Percentiles rank a stretch among this genome's conserved stretches.
These are phyloP conservation scores for Antennarius striatus DNA, from an alignment of 2,113 vertebrate species.

Conservation along the genomic window DNA sequence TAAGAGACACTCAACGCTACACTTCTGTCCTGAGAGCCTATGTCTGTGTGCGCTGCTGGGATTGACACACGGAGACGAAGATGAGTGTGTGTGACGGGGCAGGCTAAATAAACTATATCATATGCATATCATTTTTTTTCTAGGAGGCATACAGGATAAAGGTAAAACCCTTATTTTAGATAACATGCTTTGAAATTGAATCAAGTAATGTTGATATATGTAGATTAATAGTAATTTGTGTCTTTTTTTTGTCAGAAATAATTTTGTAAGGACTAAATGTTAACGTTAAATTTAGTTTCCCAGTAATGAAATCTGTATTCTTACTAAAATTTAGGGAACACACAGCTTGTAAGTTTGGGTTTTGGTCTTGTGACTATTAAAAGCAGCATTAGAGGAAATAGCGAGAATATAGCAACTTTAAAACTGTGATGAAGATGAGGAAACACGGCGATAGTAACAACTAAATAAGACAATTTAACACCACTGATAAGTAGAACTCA, in stretches of 20 bases:
- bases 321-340: too few relatives aligned
- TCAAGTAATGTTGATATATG: too few relatives aligned
- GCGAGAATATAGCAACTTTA: too few relatives aligned
- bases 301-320: too few relatives aligned
- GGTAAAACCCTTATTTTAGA: neutral
- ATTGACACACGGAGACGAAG: constrained; percentile 20
- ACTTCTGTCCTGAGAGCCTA: constrained; percentile 48
- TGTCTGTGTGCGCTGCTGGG: constrained; percentile 30
- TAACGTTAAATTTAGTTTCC: too few relatives aligned
- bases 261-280: too few relatives aligned
- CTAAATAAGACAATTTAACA: constrained; percentile 6
- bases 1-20: constrained; percentile 80
- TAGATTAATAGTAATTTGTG: too few relatives aligned
- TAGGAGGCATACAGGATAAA: neutral
- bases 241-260: too few relatives aligned
- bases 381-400: too few relatives aligned
- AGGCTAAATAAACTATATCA: constrained; percentile 39
- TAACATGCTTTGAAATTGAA: neutral
- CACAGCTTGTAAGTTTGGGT: too few relatives aligned
- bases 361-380: too few relatives aligned
- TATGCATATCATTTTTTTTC: neutral
- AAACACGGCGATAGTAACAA: neutral
- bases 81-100: constrained; percentile 32
- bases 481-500: neutral
- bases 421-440: too few relatives aligned